These are phyloP conservation scores for Margaritifera margaritifera DNA, from an alignment of 2,888 invertebrate genomes.

Conservation along the genomic window DNA sequence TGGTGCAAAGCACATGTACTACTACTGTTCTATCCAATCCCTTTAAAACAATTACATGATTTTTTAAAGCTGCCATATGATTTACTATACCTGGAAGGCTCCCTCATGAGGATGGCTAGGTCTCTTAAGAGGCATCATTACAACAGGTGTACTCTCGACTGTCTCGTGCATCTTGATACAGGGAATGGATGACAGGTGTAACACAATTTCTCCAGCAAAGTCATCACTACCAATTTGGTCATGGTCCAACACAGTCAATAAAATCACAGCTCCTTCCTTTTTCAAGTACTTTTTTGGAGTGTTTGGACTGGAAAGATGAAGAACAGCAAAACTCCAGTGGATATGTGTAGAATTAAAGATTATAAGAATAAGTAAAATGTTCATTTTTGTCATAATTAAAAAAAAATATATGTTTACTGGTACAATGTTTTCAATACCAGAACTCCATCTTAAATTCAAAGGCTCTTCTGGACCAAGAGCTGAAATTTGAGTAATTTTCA, in stretches of 20 bases:
- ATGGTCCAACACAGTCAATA: constrained; percentile 61
- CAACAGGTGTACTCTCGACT: constrained; percentile 56
- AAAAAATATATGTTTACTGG: too few species aligned
- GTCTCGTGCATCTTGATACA: constrained; percentile 45
- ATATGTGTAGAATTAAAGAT: too few species aligned
- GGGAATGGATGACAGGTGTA: constrained; percentile 49
- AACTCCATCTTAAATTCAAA: too few species aligned
- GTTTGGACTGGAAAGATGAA: constrained; percentile 48
- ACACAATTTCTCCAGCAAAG: constrained; percentile 65
- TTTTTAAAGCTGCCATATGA: neutral
- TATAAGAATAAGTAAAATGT: too few species aligned
- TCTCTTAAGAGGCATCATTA: constrained; percentile 61
- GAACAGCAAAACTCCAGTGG: too few species aligned
- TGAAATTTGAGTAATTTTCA: too few species aligned
- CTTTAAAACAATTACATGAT: neutral
- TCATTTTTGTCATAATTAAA: too few species aligned
- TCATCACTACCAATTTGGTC: constrained; percentile 61
- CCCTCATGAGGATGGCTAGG: constrained; percentile 46
- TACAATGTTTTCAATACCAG: too few species aligned
- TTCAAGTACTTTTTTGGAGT: constrained; percentile 50
- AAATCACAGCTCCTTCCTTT: constrained; percentile 50
- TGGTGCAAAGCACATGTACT: too few species aligned
- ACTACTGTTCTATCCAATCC: neutral
- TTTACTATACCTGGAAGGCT: constrained; percentile 49
- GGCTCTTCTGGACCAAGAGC: too few species aligned